Evolutionary conservation across 37 sponge, comb jelly and placozoan species (phyloP), one percentile per base, ranked within the genome.

Genomic region (Spongilla lacustris): DNA sequence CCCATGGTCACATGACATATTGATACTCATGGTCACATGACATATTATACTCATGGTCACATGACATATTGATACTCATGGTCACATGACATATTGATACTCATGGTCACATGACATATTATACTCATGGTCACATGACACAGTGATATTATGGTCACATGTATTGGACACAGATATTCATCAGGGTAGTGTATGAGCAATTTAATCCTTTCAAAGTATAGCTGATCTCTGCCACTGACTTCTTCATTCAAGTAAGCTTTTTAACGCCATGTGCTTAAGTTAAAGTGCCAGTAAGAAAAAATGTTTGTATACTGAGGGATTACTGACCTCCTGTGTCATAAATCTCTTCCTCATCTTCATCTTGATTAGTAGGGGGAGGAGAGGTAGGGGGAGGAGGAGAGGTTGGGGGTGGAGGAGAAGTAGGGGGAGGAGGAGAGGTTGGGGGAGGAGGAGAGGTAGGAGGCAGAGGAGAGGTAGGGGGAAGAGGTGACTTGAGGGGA

Each of bases 401-500:
- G 13, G 77, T 27, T 34, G 77, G 58, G n/a, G 27, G 32, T 1
- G 66, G 32, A 36, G 38, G 22, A 13, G 77, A 35, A 2, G 77
- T 34, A 36, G 76, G n/a, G 35, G 36, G 25, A 36, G 36, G 76
- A 36, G 58, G 58, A 17, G 58, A 58, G 58, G 21, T 58, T 1
- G 19, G 58, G 12, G 58, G 58, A 76, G 38, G 77, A 76, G 77
- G 77, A 76, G 34, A 36, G 13, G 13, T 73, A 17, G 74, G 74
- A 23, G 74, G 13, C 0, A 0, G 21, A 9, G 22, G 74, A 0
- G 22, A 17, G 17, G 1, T 12, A 22, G 74, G 74, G 1, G 30
- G 74, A 34, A 6, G 74, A 34, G n/a, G n/a, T 8, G 32, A 34
- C 10, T 5, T 27, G 2, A 17, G 58, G 19, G 58, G 58, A 76